phyloP scores from a whole-genome alignment of 2,797 vertebrate species.

The Onychomys torridus region DNA sequence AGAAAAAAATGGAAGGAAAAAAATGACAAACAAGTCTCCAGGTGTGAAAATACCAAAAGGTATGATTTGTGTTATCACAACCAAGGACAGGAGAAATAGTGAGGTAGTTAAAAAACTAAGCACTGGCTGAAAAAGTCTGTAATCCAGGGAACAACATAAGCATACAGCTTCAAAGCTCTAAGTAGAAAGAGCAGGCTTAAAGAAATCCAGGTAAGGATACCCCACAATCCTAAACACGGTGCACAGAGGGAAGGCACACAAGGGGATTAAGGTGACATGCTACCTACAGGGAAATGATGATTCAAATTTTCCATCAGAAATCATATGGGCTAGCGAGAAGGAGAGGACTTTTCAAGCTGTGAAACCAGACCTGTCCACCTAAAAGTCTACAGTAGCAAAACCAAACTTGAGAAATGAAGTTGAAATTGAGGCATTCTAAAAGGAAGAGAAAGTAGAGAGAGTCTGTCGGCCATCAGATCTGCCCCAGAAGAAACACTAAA shows the following conservation, averaged over 20 bases:
- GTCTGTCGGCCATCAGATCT: no score
- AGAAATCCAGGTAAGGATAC: no score
- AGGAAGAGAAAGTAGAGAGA: not conserved
- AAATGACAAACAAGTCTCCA: not conserved
- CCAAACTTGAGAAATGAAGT: not conserved
- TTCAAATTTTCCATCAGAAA: not conserved
- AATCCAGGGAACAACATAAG: not conserved
- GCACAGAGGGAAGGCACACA: not conserved
- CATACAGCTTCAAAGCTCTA: not conserved
- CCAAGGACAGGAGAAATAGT: not conserved
- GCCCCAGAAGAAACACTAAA: not conserved
- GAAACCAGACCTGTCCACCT: not conserved
- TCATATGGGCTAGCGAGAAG: not conserved
- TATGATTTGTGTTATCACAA: not conserved
- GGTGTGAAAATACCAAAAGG: not conserved
- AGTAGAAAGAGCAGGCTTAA: not conserved
- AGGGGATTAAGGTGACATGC: not conserved
- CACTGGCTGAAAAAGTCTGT: not conserved
- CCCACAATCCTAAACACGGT: not conserved
- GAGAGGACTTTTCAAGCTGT: not conserved
- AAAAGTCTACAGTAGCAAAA: not conserved
- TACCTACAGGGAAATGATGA: not conserved
- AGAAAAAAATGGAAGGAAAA: not conserved
- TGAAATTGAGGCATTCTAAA: not conserved
- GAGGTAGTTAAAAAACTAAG: not conserved